Conservation (phyloP, 37 sponge, comb jelly and placozoan species). For the Halichondria panicea region DNA sequence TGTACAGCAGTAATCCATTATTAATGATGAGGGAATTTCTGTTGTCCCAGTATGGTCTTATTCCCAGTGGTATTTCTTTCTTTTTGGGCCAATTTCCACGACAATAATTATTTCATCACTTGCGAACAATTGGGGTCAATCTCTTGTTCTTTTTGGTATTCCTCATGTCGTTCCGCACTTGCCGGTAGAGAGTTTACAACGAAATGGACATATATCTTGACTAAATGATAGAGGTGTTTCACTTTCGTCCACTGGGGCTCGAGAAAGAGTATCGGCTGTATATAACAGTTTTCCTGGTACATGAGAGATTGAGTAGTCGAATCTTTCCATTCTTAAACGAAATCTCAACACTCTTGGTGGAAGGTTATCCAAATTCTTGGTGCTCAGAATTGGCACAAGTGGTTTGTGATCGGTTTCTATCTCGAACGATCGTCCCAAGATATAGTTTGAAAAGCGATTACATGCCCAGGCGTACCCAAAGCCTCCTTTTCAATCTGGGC, state of each 20-base stretch:
- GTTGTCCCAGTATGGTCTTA: slow-evolving; percentile 13
- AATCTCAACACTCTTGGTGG: slow-evolving; percentile 29
- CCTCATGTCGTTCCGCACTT: neutral
- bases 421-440: slow-evolving; percentile 5
- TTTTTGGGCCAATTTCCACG: slow-evolving; percentile 24
- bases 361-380: slow-evolving; percentile 19
- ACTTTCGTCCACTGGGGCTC: neutral
- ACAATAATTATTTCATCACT: slow-evolving; percentile 4
- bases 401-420: slow-evolving; percentile 50
- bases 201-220: neutral
- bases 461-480: slow-evolving; percentile 41
- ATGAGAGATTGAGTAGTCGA: slow-evolving; percentile 24
- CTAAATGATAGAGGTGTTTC: neutral
- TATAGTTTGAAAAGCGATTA: slow-evolving; percentile 3
- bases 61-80: neutral
- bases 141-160: slow-evolving; percentile 33
- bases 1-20: slow-evolving; percentile 1
- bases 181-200: slow-evolving; percentile 4
- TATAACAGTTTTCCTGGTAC: slow-evolving; percentile 28
- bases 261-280: slow-evolving; percentile 39
- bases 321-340: slow-evolving; percentile 19
- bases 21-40: slow-evolving; percentile 7
- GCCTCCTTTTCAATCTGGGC: slow-evolving; percentile 35
- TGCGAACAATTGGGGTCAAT: slow-evolving; percentile 10
- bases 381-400: slow-evolving; percentile 21